Evolutionary conservation across 2,888 invertebrate genomes (phyloP).

Genomic region (Aspidiotus destructor): DNA sequence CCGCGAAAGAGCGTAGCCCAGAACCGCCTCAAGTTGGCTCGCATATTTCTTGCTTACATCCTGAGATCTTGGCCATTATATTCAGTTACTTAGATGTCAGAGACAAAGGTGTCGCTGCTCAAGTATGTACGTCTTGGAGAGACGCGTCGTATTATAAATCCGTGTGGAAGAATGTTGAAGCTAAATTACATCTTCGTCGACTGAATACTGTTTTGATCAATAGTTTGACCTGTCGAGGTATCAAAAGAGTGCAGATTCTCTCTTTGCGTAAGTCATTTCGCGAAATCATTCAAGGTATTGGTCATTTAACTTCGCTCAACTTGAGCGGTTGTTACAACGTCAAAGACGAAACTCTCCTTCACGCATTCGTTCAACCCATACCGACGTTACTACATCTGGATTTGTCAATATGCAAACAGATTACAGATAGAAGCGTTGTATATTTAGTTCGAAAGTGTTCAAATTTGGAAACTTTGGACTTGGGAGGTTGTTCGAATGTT

Average conservation of each 20-base stretch:
- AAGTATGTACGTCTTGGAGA: slow-evolving; percentile 80
- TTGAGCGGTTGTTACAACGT: slow-evolving; percentile 90
- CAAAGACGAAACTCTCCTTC: slow-evolving; percentile 68
- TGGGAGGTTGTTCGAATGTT: slow-evolving; percentile 85
- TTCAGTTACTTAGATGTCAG: slow-evolving; percentile 79
- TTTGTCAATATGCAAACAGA: slow-evolving; percentile 86
- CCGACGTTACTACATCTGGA: slow-evolving; percentile 71
- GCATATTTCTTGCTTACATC: slow-evolving; percentile 80
- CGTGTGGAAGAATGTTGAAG: slow-evolving; percentile 90
- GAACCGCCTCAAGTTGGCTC: slow-evolving; percentile 42
- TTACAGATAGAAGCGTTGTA: slow-evolving; percentile 80
- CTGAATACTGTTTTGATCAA: slow-evolving; percentile 66
- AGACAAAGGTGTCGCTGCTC: slow-evolving; percentile 82
- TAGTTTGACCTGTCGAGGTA: slow-evolving; percentile 76
- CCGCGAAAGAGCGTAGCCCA: slow-evolving; percentile 38
- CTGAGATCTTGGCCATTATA: slow-evolving; percentile 84
- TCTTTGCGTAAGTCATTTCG: slow-evolving; percentile 71
- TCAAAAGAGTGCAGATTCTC: slow-evolving; percentile 77
- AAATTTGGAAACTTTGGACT: slow-evolving; percentile 75
- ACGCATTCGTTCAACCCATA: slow-evolving; percentile 68
- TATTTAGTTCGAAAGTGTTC: slow-evolving; percentile 74
- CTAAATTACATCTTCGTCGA: slow-evolving; percentile 74
- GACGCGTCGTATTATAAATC: slow-evolving; percentile 86
- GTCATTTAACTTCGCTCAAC: slow-evolving; percentile 76
- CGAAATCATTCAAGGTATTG: slow-evolving; percentile 76